These are phyloP conservation scores for Cairina moschata DNA, from an alignment of 2,113 vertebrate species.

Conservation along the genomic window DNA sequence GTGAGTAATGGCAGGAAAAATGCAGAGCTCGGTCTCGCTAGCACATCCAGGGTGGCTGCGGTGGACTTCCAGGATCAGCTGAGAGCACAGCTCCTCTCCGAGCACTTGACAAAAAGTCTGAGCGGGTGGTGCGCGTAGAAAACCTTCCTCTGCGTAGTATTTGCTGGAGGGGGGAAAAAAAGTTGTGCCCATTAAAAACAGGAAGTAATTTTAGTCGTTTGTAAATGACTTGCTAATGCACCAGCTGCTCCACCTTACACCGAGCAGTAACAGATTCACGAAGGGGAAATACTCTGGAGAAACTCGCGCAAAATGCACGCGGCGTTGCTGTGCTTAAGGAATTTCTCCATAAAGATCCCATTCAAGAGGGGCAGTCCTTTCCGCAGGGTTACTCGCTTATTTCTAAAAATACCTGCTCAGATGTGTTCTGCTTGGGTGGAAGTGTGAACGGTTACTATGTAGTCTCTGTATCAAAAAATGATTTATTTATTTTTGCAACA, in stretches of 20 bases:
- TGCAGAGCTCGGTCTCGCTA: constrained; percentile 27
- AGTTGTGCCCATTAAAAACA: constrained; percentile 13
- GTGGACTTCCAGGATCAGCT: background rate
- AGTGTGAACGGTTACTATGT: background rate
- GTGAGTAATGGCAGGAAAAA: constrained; percentile 58
- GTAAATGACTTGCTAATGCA: background rate
- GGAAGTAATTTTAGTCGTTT: background rate
- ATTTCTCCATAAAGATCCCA: background rate
- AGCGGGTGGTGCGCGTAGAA: background rate
- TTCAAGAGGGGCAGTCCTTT: background rate
- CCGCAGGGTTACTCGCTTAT: background rate
- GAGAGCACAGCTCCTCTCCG: background rate
- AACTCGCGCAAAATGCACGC: background rate
- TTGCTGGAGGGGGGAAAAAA: background rate
- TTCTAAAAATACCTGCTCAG: background rate
- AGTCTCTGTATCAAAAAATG: background rate
- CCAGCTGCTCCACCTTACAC: background rate
- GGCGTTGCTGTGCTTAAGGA: background rate
- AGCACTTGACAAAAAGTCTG: background rate
- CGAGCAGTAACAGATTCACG: background rate
- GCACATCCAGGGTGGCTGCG: background rate
- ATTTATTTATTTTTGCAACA: background rate
- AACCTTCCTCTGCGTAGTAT: background rate
- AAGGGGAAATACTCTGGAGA: background rate
- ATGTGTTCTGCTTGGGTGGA: background rate